A percentile compares a stretch with the other conserved stretches of the same genome.
These are phyloP conservation scores for Diglossa cyanea DNA, from an alignment of 2,797 vertebrate species.

Conservation along the genomic window DNA sequence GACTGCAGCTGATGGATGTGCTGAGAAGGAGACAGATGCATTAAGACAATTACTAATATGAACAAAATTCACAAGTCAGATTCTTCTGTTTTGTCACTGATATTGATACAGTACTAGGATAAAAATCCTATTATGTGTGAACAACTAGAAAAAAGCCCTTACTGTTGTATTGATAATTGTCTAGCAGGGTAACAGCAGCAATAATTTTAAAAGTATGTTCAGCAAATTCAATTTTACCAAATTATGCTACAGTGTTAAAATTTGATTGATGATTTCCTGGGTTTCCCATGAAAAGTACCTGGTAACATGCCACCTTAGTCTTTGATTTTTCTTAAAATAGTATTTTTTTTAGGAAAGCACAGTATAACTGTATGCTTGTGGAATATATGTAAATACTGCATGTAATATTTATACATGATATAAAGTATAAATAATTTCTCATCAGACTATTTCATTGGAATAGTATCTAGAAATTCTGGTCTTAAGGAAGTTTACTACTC, in stretches of 20 bases:
- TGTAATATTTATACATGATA: background rate
- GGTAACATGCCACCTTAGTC: background rate
- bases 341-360: background rate
- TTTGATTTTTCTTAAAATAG: background rate
- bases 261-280: background rate
- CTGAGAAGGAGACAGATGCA: background rate
- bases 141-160: background rate
- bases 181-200: background rate
- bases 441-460: background rate
- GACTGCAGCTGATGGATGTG: background rate
- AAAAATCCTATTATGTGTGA: background rate
- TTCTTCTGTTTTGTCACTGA: background rate
- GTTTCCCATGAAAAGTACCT: background rate
- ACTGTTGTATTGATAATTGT: background rate
- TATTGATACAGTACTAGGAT: background rate
- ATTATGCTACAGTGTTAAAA: background rate
- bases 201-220: accelerated
- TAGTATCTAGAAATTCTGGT: background rate
- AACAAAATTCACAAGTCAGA: background rate
- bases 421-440: background rate
- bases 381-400: background rate
- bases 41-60: background rate
- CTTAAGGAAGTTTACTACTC: background rate
- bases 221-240: background rate
- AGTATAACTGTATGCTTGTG: background rate